Conservation (phyloP, 2,797 vertebrate genomes). For the Cuculus canorus region DNA sequence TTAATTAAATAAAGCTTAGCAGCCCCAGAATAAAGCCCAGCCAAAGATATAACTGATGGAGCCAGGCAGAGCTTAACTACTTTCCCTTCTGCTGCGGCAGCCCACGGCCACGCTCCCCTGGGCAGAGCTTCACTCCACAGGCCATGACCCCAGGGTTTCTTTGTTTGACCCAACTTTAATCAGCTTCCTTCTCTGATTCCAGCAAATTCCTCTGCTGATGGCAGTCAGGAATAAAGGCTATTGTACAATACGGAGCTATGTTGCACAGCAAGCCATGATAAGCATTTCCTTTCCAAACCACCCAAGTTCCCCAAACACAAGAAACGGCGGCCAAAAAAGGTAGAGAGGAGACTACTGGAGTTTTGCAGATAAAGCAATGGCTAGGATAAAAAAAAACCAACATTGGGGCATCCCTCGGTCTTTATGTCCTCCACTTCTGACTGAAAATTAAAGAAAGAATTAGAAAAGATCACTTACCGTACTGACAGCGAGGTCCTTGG, state of each 20-base stretch:
- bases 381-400: not conserved
- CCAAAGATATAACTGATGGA: not conserved
- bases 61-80: not conserved
- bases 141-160: not conserved
- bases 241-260: not conserved
- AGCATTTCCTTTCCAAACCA: conserved; percentile 53
- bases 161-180: conserved; percentile 45
- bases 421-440: not conserved
- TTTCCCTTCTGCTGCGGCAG: not conserved
- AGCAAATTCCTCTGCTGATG: not conserved
- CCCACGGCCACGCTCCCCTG: not conserved
- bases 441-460: not conserved
- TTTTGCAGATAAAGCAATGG: not conserved
- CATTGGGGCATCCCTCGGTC: not conserved
- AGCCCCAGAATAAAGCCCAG: not conserved
- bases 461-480: conserved; percentile 77
- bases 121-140: not conserved
- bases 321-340: not conserved
- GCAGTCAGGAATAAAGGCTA: conserved; percentile 17
- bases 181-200: conserved; percentile 31
- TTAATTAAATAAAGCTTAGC: conserved; percentile 31
- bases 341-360: not conserved
- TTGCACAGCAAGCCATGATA: not conserved
- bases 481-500: conserved; percentile 88
- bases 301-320: not conserved